These are phyloP conservation scores for Ochropleura plecta DNA, from an alignment of 2,888 invertebrate genomes.

Conservation along the genomic window DNA sequence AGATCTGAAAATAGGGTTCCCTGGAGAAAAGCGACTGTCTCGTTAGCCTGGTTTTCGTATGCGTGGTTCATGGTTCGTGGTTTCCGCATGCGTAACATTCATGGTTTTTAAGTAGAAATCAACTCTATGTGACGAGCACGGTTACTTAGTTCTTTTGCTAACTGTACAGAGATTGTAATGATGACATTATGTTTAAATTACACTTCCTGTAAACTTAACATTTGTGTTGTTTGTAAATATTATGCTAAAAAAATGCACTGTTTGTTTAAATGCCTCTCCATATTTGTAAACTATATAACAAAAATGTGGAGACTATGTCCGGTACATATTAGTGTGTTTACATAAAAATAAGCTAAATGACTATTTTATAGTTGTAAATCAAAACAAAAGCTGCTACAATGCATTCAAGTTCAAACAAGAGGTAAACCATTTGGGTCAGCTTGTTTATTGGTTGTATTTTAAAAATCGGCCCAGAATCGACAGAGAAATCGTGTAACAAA, in stretches of 20 bases:
- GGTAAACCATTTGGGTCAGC: background rate
- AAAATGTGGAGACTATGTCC: background rate
- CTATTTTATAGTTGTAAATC: background rate
- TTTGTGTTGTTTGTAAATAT: background rate
- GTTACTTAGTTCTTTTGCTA: background rate
- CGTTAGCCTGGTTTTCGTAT: no score
- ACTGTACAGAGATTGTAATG: background rate
- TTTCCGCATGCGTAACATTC: no score
- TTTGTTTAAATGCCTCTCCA: background rate
- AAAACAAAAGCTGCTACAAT: background rate
- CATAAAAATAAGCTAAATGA: background rate
- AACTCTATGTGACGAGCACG: no score
- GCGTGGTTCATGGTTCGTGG: no score
- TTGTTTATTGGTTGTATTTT: background rate
- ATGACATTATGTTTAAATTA: constrained; percentile 14
- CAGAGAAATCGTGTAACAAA: no score
- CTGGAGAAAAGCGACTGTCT: no score
- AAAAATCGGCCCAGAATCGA: no score
- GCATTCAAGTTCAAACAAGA: background rate
- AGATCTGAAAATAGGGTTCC: background rate
- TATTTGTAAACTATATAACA: no score
- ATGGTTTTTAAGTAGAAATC: no score
- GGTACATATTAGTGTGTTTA: background rate
- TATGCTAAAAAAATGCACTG: background rate
- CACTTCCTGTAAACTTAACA: background rate